phyloP scores from a whole-genome alignment of 2,888 invertebrate genomes.

The Lagria hirta region DNA sequence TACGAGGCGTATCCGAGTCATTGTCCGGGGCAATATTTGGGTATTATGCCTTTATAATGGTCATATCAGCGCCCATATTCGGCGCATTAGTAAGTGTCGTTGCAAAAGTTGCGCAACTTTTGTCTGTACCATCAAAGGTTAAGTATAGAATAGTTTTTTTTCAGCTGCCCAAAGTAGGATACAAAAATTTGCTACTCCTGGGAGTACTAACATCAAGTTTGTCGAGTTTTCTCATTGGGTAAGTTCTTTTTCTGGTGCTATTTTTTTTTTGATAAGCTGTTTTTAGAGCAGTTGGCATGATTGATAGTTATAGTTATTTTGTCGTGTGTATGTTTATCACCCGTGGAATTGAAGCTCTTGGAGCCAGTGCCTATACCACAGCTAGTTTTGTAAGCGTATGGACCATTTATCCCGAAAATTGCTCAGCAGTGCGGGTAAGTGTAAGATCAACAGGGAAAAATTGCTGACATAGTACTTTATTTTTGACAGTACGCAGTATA shows the following conservation, averaged over 20 bases:
- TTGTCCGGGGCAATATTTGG: slow-evolving; percentile 75
- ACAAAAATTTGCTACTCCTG: slow-evolving; percentile 68
- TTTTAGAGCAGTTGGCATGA: slow-evolving; percentile 64
- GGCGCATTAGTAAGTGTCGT: slow-evolving; percentile 69
- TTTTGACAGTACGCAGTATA: too few relatives aligned
- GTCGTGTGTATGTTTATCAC: slow-evolving; percentile 69
- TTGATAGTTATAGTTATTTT: slow-evolving; percentile 63
- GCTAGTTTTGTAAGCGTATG: slow-evolving; percentile 77
- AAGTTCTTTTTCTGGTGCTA: slow-evolving; percentile 39
- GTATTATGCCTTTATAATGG: slow-evolving; percentile 73
- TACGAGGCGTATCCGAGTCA: slow-evolving; percentile 69
- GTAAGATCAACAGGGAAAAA: slow-evolving; percentile 12
- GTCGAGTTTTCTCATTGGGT: slow-evolving; percentile 75
- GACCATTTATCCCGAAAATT: slow-evolving; percentile 72
- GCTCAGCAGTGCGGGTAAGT: slow-evolving; percentile 69
- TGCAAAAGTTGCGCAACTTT: background rate
- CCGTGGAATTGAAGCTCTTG: slow-evolving; percentile 71
- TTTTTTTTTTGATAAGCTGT: slow-evolving; percentile 16
- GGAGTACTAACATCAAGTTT: slow-evolving; percentile 70
- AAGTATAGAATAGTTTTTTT: slow-evolving; percentile 42
- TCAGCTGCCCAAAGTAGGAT: slow-evolving; percentile 69
- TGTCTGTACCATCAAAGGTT: too few relatives aligned
- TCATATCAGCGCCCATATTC: slow-evolving; percentile 71
- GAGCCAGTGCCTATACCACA: slow-evolving; percentile 74
- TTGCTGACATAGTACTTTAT: too few relatives aligned